Conservation (phyloP, 2,797 vertebrate species). For the Ceyx erithaca region DNA sequence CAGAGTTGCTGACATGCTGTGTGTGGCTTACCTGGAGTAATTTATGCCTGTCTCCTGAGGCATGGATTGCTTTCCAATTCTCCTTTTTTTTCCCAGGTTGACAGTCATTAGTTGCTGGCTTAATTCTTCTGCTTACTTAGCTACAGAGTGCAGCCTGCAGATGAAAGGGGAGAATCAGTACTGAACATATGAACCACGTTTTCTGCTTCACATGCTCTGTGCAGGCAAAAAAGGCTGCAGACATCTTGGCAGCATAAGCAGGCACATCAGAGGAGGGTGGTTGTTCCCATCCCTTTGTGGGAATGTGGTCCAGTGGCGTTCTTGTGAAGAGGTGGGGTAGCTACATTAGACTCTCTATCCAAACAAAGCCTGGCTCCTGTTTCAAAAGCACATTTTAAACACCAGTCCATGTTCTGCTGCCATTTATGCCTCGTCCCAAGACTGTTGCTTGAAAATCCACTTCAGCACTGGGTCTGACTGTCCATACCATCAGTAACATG, state of each 20-base stretch:
- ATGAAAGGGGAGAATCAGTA: not conserved
- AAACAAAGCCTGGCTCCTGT: not conserved
- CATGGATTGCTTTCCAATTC: not conserved
- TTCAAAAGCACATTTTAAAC: not conserved
- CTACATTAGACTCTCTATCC: rapidly evolving
- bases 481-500: not conserved
- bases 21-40: conserved; percentile 35
- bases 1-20: not conserved
- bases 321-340: not conserved
- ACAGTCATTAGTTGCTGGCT: conserved; percentile 27
- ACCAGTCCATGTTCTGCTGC: rapidly evolving
- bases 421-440: not conserved
- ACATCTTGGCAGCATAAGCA: not conserved
- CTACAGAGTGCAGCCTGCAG: not conserved
- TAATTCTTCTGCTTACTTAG: conserved; percentile 32
- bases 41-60: conserved; percentile 29
- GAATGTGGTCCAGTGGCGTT: not conserved
- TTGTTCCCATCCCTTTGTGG: not conserved
- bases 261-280: not conserved
- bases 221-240: not conserved
- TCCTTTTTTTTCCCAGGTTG: conserved; percentile 1
- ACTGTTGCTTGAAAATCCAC: not conserved
- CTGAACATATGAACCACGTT: not conserved
- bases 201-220: not conserved
- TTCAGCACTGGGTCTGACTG: not conserved